Evolutionary conservation across 2,113 vertebrate species (phyloP), one percentile per base, ranked within the genome.

Genomic region (Raja brachyura): DNA sequence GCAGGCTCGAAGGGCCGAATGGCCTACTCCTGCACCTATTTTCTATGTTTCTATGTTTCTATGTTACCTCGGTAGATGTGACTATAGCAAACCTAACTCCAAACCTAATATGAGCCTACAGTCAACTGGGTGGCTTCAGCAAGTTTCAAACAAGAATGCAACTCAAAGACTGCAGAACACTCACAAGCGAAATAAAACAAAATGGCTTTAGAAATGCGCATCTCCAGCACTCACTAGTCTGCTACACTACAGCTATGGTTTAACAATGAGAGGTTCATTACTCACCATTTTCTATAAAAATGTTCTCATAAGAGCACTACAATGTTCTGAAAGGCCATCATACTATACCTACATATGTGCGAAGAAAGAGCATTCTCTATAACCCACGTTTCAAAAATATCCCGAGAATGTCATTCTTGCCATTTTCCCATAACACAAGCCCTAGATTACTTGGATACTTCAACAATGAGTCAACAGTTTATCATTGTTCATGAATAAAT

Each of bases 401-500:
- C 9, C 54, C 48, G 11, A 83, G 79, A 59, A 83, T 59, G 54
- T 28, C 20, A 83, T 83, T 83, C 48, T 25, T 81, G 78, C 79
- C 48, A 25, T 83, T 81, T 81, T 81, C 78, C 39, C 33, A 54
- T 9, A 54, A 28, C 48, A 11, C 56, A 10, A 83, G 22, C 56
- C 48, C 22, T 56, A 54, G 79, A 59, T 28, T 81, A 33, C 25
- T 25, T 20, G 79, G 48, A 83, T 83, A 83, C 22, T 83, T 56
- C 9, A 83, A 83, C 48, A 56, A 83, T 83, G 79, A 83, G 79
- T 83, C 79, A 83, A 83, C 79, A 56, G 48, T 4, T 83, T 83
- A 83, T 59, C 79, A 59, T 83, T 83, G 79, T 83, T 59, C 79
- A 28, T 59, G 79, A 83, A 59, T 83, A 83, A 83, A 59, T 56